Evolutionary conservation across 2,797 vertebrate genomes (phyloP), one percentile per base, ranked within the genome.

Genomic region (Lycodopsis pacificus): DNA sequence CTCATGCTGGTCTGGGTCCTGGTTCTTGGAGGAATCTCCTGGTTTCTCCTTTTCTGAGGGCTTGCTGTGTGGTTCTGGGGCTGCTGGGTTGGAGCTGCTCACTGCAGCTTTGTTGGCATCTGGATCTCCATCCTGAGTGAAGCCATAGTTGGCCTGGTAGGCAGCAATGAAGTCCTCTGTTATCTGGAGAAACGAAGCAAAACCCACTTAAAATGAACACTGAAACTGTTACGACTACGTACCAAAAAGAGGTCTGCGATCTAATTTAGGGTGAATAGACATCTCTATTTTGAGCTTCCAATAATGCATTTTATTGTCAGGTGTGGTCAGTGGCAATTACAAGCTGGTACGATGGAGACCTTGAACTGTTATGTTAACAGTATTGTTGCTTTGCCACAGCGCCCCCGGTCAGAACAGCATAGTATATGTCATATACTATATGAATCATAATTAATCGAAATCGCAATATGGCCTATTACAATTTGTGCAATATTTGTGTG

Each of bases 91-190:
- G 0, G 65, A 64, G 32, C 59, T 46, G 58, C 80, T 83, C 67
- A 57, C 54, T 46, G 85, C 76, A 54, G 88, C 67, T 8, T 30
- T 90, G 57, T 95, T 92, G 61, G 86, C 77, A 51, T 93, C 94
- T 0, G 94, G 92, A 19, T 85, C 86, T 58, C 92, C 94, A 27
- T 97, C 96, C 51, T 93, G 78, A 62, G 89, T 88, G 85, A 98
- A 97, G 77, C 98, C 98, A 48, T 99, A 99, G 93, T 96, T 98
- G 61, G 97, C 97, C 46, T 99, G 98, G 78, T 99, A 99, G 0
- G 96, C 95, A 74, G 98, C 98, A 25, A 99, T 92, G 89, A 99
- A 99, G 93, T 99, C 97, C 79, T 99, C 97, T 5, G 97, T 98
- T 92, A 98, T 95, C 98, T 99, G 89, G 4, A 79, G 42, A 79